phyloP scores from a whole-genome alignment of 2,113 vertebrate species.

The Marcusenius ussheri region DNA sequence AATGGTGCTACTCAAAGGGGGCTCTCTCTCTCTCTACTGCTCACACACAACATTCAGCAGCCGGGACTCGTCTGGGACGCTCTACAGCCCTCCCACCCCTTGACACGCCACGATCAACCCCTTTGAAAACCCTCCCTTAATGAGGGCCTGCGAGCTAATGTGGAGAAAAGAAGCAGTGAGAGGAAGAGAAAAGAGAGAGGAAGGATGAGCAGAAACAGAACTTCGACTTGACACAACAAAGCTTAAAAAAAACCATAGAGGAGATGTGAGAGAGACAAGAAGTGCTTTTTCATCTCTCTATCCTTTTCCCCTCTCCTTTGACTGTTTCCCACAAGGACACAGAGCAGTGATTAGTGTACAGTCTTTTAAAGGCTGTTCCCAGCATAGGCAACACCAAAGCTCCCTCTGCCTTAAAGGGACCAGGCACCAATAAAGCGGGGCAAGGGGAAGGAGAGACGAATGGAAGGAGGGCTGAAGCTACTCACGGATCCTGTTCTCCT shows the following conservation, averaged over 20 bases:
- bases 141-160: conserved; percentile 41
- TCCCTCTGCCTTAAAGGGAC: background rate
- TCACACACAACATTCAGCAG: background rate
- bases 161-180: conserved; percentile 6
- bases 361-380: background rate
- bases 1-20: background rate
- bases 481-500: conserved; percentile 92
- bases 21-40: background rate
- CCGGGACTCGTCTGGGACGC: background rate
- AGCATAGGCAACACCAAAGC: background rate
- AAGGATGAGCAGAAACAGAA: conserved; percentile 23
- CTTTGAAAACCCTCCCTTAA: conserved; percentile 55
- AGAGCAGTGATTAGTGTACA: background rate
- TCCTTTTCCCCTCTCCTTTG: background rate
- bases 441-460: conserved; percentile 28
- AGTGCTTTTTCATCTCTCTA: background rate
- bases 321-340: background rate
- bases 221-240: background rate
- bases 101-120: background rate
- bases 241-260: background rate
- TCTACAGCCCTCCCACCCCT: background rate
- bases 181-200: conserved; percentile 1
- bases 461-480: conserved; percentile 49
- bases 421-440: background rate
- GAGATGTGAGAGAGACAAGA: background rate